Evolutionary conservation across 37 sponge, comb jelly and placozoan species (phyloP).

Genomic region (Mnemiopsis leidyi): DNA sequence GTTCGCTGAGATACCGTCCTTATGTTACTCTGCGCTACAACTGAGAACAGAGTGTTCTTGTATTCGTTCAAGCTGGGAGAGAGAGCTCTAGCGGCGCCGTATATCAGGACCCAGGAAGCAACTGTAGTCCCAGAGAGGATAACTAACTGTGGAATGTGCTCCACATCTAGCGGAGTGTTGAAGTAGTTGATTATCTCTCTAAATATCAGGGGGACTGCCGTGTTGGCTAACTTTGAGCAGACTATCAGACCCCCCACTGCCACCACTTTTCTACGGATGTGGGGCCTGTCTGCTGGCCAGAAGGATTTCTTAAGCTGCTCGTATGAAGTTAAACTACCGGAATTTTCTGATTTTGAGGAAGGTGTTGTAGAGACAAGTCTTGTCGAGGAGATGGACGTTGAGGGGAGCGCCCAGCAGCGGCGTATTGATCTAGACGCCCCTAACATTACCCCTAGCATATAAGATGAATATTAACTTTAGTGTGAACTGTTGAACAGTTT

Average conservation of each 20-base stretch:
- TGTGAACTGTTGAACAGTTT: too few relatives aligned
- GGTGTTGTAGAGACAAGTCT: neutral
- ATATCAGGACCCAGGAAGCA: neutral
- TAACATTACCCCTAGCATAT: neutral
- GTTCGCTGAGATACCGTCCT: slow-evolving; percentile 82
- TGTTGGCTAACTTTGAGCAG: slow-evolving; percentile 14
- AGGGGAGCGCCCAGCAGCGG: neutral
- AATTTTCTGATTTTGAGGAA: neutral
- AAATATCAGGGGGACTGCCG: neutral
- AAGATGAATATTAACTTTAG: too few relatives aligned
- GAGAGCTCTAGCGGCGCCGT: neutral
- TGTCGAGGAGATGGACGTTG: neutral
- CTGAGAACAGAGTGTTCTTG: slow-evolving; percentile 88
- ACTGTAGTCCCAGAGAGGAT: neutral
- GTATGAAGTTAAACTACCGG: slow-evolving; percentile 18
- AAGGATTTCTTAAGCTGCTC: slow-evolving; percentile 36
- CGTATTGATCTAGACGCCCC: neutral
- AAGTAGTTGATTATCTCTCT: slow-evolving; percentile 3
- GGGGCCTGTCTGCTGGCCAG: slow-evolving; percentile 36
- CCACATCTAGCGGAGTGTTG: slow-evolving; percentile 13
- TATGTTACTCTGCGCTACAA: slow-evolving; percentile 89
- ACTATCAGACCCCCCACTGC: slow-evolving; percentile 17
- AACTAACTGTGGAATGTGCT: neutral
- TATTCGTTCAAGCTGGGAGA: slow-evolving; percentile 18
- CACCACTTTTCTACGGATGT: slow-evolving; percentile 44